Evolutionary conservation across 2,888 invertebrate species (phyloP).

Genomic region (Spilarctia lutea): DNA sequence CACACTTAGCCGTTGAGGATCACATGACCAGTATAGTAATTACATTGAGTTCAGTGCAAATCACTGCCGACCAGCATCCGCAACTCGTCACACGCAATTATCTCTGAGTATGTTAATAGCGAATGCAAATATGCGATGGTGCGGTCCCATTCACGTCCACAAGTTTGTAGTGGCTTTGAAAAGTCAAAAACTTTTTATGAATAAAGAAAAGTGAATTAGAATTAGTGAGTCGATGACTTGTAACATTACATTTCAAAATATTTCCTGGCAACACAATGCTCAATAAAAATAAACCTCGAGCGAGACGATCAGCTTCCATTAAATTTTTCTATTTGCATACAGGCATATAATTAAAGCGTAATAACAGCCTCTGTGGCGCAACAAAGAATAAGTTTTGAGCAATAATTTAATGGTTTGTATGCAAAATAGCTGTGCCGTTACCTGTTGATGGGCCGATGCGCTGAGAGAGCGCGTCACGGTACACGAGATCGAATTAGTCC

Average conservation of each 20-base stretch:
- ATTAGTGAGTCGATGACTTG: slow-evolving; percentile 60
- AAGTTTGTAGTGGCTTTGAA: slow-evolving; percentile 64
- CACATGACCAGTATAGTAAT: slow-evolving; percentile 67
- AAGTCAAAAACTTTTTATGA: slow-evolving; percentile 51
- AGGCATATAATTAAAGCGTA: slow-evolving; percentile 83
- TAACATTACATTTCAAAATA: slow-evolving; percentile 56
- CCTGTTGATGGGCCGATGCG: slow-evolving; percentile 83
- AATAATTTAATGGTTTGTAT: slow-evolving; percentile 87
- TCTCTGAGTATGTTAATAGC: slow-evolving; percentile 78
- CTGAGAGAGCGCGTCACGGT: slow-evolving; percentile 83
- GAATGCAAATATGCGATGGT: slow-evolving; percentile 76
- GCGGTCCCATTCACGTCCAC: slow-evolving; percentile 49
- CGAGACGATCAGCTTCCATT: slow-evolving; percentile 79
- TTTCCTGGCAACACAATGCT: slow-evolving; percentile 69
- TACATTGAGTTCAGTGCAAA: slow-evolving; percentile 61
- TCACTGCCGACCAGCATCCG: slow-evolving; percentile 61
- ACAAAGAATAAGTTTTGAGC: slow-evolving; percentile 86
- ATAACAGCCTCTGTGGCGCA: slow-evolving; percentile 84
- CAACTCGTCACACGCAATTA: slow-evolving; percentile 80
- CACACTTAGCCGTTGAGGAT: slow-evolving; percentile 45
- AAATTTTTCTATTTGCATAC: slow-evolving; percentile 84
- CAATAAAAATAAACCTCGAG: slow-evolving; percentile 73
- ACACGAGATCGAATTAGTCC: slow-evolving; percentile 83
- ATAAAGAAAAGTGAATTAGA: slow-evolving; percentile 46
- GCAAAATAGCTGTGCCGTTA: slow-evolving; percentile 85